Evolutionary conservation across 1,140 invertebrate genomes (phyloP).

Genomic region (Meteorus sp.): DNA sequence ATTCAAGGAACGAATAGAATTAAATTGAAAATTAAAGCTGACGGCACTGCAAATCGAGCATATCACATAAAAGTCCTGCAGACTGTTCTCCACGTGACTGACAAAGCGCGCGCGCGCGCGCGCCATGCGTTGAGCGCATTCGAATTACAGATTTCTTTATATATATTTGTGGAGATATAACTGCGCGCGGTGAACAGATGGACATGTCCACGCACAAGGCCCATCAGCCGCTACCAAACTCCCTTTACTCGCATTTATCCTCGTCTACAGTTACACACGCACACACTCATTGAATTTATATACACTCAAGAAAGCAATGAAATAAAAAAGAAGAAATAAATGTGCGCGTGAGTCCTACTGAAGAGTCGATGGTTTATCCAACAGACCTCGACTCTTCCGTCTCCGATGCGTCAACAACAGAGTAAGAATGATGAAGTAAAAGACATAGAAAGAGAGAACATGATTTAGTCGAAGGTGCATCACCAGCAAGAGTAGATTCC

Average conservation of each 20-base stretch:
- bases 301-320: not conserved
- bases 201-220: slow-evolving; percentile 46
- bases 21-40: too few species aligned
- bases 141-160: slow-evolving; percentile 56
- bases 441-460: too few species aligned
- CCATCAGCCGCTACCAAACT: not conserved
- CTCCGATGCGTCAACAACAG: not conserved
- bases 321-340: too few species aligned
- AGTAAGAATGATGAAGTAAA: too few species aligned
- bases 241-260: not conserved
- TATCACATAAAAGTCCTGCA: too few species aligned
- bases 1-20: too few species aligned
- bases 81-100: slow-evolving; percentile 38
- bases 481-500: slow-evolving; percentile 13
- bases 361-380: slow-evolving; percentile 2
- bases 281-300: not conserved
- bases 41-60: slow-evolving; percentile 4
- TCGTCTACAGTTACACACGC: not conserved
- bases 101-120: slow-evolving; percentile 37
- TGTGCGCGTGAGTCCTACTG: too few species aligned
- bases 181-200: slow-evolving; percentile 46
- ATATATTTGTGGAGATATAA: too few species aligned
- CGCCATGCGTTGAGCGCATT: slow-evolving; percentile 41
- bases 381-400: slow-evolving; percentile 13
- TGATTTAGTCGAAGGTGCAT: too few species aligned